Base-by-base conservation (phyloP, 2,797 vertebrate genomes). In the Pseudochirops cupreus region DNA sequence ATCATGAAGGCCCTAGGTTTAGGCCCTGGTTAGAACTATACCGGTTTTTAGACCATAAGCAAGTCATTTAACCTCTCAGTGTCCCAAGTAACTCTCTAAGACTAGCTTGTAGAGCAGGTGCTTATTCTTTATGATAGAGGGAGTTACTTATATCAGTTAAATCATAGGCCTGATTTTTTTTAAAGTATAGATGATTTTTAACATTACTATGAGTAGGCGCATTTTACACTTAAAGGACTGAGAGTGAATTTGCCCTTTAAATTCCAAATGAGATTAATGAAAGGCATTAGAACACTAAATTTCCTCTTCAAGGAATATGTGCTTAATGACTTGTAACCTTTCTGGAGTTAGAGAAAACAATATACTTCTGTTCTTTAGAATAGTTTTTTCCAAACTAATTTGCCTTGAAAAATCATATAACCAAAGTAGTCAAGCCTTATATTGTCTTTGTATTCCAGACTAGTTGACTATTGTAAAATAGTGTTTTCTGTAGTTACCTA, bases 311-410 rank as follows among this genome's bases (percentile, higher is more conserved):
- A 89, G 90, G 18, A 94, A 90, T 39, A 56, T 59, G 62, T 87
- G 39, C 56, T 93, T 94, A 95, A 14, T 87, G 89, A 95, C 62
- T 94, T 28, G 12, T 91, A 24, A 52, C 52, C 87, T 52, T 91
- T 62, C 92, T 90, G 55, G 46, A 91, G 89, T 92, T 95, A 54
- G 56, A 74, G 94, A 92, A 90, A 67, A 91, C 94, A 92, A 39
- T 13, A 92, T 90, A 14, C 39, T 39, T 9, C 13, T 92, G 31
- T 92, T 90, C 53, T 54, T 58, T 53, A 33, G 24, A 21, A 94
- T 91, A 92, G n/a, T 87, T 90, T 95, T 91, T 95, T 93, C 52
- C 95, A 95, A 93, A 53, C 82, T 53, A 54, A 16, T 74, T 33
- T 93, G 14, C 56, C 0, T 7, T 39, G 56, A 91, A 87, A 31